A percentile compares a stretch with the other conserved stretches of the same genome.
These are phyloP conservation scores for Climacteris rufus DNA, from an alignment of 2,113 vertebrate genomes.

Conservation along the genomic window DNA sequence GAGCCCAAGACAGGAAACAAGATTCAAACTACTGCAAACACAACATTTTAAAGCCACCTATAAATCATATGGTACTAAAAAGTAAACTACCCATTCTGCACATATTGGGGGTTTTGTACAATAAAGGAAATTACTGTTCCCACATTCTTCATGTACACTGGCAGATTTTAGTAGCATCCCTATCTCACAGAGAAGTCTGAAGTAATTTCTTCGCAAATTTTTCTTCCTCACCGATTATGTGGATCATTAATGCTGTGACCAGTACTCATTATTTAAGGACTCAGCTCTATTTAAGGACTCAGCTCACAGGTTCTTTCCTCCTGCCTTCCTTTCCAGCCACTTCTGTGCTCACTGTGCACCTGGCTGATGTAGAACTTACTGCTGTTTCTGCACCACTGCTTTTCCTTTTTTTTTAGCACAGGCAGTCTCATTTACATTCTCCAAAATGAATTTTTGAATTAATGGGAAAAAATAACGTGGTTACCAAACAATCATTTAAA, in stretches of 20 bases:
- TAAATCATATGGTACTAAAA: neutral
- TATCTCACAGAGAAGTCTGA: neutral
- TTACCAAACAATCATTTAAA: neutral
- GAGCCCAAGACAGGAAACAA: constrained; percentile 23
- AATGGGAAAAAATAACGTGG: neutral
- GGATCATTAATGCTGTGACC: neutral
- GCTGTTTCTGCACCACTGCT: neutral
- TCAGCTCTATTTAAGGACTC: no score
- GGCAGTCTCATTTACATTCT: neutral
- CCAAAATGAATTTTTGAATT: neutral
- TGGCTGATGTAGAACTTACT: neutral
- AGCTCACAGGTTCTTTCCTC: neutral
- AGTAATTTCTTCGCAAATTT: neutral
- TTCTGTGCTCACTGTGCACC: neutral
- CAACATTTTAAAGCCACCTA: neutral
- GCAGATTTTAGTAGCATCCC: neutral
- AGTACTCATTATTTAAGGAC: neutral
- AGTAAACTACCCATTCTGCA: neutral
- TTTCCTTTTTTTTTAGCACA: neutral
- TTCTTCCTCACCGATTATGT: neutral
- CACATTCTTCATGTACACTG: neutral
- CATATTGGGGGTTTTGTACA: neutral
- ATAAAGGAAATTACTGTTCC: neutral
- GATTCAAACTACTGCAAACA: constrained; percentile 21
- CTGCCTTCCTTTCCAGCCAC: neutral